Percentiles rank a stretch among this genome's conserved stretches.
phyloP scores from a whole-genome alignment of 2,888 invertebrate species.

The Leucania comma region DNA sequence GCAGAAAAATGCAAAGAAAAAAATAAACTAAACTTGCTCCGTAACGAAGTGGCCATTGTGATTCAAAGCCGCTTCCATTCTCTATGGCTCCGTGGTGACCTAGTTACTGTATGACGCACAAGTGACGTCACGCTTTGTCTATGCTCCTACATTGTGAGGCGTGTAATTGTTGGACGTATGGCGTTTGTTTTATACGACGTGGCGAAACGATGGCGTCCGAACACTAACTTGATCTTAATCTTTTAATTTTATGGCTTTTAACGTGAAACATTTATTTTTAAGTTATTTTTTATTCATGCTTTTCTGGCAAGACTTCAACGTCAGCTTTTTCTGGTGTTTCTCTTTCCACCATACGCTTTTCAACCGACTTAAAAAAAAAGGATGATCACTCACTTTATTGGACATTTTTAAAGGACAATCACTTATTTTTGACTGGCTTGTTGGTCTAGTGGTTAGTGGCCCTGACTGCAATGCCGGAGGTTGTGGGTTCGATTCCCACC shows the following conservation, averaged over 20 bases:
- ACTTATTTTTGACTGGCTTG: too few species aligned
- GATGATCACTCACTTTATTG: too few species aligned
- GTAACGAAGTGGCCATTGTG: slow-evolving; percentile 58
- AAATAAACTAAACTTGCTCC: slow-evolving; percentile 33
- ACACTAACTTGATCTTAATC: slow-evolving; percentile 27
- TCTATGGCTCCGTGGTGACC: slow-evolving; percentile 66
- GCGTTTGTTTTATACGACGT: slow-evolving; percentile 42
- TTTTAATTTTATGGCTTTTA: not conserved
- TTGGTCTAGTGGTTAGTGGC: too few species aligned
- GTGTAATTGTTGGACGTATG: slow-evolving; percentile 57
- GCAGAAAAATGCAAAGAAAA: slow-evolving; percentile 42
- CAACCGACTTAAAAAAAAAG: too few species aligned
- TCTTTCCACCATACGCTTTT: too few species aligned
- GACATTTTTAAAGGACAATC: too few species aligned
- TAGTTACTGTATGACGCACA: slow-evolving; percentile 74
- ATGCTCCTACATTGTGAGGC: slow-evolving; percentile 59
- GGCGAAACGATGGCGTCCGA: slow-evolving; percentile 9
- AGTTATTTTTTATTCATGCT: too few species aligned
- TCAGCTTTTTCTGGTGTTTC: too few species aligned
- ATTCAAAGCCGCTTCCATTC: slow-evolving; percentile 57
- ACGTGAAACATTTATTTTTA: not conserved
- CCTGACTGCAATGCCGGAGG: too few species aligned
- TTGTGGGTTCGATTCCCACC: too few species aligned
- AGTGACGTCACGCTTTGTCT: slow-evolving; percentile 73
- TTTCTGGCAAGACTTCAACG: too few species aligned